These are phyloP conservation scores for Troides helena DNA, from an alignment of 2,888 invertebrate species.

Conservation along the genomic window DNA sequence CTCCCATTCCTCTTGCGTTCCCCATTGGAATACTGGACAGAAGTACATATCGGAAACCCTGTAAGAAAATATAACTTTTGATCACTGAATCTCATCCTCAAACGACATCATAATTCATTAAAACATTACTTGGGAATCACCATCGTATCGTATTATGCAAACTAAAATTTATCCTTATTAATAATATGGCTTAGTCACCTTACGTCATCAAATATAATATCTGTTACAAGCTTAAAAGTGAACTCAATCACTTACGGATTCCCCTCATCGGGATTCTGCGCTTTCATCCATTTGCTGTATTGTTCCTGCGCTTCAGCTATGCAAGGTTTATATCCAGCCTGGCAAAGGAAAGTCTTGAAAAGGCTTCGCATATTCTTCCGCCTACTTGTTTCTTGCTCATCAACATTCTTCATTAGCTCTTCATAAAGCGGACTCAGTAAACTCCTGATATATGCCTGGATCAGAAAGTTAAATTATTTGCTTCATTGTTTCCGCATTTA, in stretches of 20 bases:
- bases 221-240: conserved; percentile 21
- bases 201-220: neutral
- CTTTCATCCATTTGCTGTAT: conserved; percentile 87
- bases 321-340: conserved; percentile 88
- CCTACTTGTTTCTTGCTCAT: conserved; percentile 83
- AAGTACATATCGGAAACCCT: conserved; percentile 88
- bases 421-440: conserved; percentile 86
- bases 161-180: too few species aligned
- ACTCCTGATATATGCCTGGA: conserved; percentile 84
- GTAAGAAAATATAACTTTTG: conserved; percentile 27
- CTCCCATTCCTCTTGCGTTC: conserved; percentile 89
- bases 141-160: too few species aligned
- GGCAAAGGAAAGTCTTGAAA: conserved; percentile 86
- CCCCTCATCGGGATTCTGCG: conserved; percentile 86
- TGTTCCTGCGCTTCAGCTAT: conserved; percentile 86
- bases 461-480: neutral
- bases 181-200: too few species aligned
- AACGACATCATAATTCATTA: too few species aligned
- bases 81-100: too few species aligned
- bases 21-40: conserved; percentile 91
- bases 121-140: too few species aligned
- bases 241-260: conserved; percentile 84
- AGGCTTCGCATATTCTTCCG: conserved; percentile 84
- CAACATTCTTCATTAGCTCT: conserved; percentile 76
- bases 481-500: too few species aligned